phyloP scores from a whole-genome alignment of 2,888 invertebrate genomes.

The Anoncus sp. region DNA sequence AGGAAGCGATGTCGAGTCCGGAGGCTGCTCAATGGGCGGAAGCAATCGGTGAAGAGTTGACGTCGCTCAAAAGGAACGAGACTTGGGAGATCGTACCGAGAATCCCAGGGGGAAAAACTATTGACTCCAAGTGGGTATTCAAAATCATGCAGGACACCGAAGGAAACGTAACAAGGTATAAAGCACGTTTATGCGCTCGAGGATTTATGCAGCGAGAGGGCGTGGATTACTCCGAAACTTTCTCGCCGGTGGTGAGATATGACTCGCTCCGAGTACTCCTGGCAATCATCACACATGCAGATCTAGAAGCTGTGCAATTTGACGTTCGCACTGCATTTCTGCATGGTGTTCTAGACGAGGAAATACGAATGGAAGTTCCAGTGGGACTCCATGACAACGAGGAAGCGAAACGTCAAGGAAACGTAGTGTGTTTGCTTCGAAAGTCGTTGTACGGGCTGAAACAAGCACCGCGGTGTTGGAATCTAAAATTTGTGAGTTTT shows the following conservation, averaged over 20 bases:
- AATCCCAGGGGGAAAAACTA: constrained; percentile 23
- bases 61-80: constrained; percentile 18
- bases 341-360: constrained; percentile 34
- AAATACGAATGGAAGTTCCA: constrained; percentile 27
- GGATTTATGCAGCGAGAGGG: constrained; percentile 48
- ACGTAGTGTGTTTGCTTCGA: constrained; percentile 33
- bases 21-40: constrained; percentile 51
- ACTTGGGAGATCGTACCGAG: constrained; percentile 41
- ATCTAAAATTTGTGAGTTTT: constrained; percentile 18
- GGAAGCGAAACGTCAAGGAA: constrained; percentile 33
- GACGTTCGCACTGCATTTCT: constrained; percentile 47
- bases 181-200: constrained; percentile 49
- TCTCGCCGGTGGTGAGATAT: constrained; percentile 44
- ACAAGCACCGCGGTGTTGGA: constrained; percentile 48
- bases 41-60: constrained; percentile 52
- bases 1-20: constrained; percentile 47
- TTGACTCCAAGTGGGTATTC: constrained; percentile 46
- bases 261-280: constrained; percentile 48
- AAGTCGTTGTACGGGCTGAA: constrained; percentile 42
- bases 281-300: constrained; percentile 27
- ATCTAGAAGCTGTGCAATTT: constrained; percentile 44
- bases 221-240: constrained; percentile 45
- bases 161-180: constrained; percentile 38
- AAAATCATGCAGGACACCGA: constrained; percentile 34
- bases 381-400: constrained; percentile 30